Base-by-base conservation (phyloP, 1,140 invertebrate species). In the Pararge aegeria region DNA sequence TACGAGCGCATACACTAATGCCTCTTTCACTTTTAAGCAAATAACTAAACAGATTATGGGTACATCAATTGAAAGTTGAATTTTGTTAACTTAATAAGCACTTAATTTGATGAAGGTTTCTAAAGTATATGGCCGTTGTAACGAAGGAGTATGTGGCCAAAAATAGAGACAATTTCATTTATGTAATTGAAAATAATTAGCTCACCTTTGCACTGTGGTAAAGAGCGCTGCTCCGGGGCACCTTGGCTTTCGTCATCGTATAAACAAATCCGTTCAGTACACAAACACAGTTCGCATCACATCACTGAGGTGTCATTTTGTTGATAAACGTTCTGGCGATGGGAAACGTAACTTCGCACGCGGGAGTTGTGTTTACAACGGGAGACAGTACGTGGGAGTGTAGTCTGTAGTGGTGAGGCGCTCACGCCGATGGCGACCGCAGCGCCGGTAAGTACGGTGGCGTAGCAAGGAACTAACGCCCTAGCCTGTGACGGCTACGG, bases 181-280 rank as follows among this genome's bases (percentile, higher is more conserved):
- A 46, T 9, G 12, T 20, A 46, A 21, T 10, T n/a, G 12, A 46
- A 46, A 46, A 46, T 20, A 46, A 46, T 46, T 12, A 15, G 48
- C 83, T 79, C 59, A 89, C 87, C 83, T 87, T 89, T 9, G 84
- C 84, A 56, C 86, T 87, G 65, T 89, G 86, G 62, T 77, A 89
- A 13, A 89, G 73, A 55, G 86, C 86, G 66, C 87, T 89, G 59
- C 73, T 81, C 51, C 73, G 68, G 18, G 73, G 80, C 49, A 80
- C 69, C 63, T 89, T 89, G 13, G 83, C 70, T 66, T 89, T 89
- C 19, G 87, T 87, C 87, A 89, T 89, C 42, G 20, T 73, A 44
- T 57, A 49, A 68, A 68, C 30, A 60, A 80, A 78, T 78, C 76
- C 74, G 53, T 59, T 50, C 53, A 70, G 20, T 57, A 73, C 69